These are phyloP conservation scores for Shargacucullia verbasci DNA, from an alignment of 2,888 invertebrate species.

Conservation along the genomic window DNA sequence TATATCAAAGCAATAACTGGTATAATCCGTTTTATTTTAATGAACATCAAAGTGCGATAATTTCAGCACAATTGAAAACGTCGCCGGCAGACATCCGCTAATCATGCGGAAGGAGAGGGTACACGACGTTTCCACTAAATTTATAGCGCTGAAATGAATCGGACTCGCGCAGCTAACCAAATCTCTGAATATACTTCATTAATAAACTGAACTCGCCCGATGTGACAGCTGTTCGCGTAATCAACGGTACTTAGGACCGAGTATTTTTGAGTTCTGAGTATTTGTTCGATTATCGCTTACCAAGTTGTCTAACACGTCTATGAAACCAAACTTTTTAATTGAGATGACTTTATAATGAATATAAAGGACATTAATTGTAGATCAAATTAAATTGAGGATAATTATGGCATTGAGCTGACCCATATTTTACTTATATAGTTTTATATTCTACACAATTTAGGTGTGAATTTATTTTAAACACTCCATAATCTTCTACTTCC, in stretches of 20 bases:
- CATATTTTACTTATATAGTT: too few relatives aligned
- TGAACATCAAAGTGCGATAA: slow-evolving; percentile 60
- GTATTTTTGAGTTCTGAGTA: too few relatives aligned
- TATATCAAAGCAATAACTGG: too few relatives aligned
- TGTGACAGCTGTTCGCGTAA: slow-evolving; percentile 55
- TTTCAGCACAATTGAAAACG: slow-evolving; percentile 63
- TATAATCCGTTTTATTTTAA: slow-evolving; percentile 43
- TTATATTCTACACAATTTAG: too few relatives aligned
- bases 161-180: slow-evolving; percentile 52
- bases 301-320: background rate
- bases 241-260: slow-evolving; percentile 27
- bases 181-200: slow-evolving; percentile 58
- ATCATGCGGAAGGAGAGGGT: slow-evolving; percentile 68
- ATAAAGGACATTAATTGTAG: too few relatives aligned
- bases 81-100: slow-evolving; percentile 70
- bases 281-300: background rate
- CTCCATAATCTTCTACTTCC: too few relatives aligned
- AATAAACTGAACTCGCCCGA: slow-evolving; percentile 57
- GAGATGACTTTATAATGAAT: too few relatives aligned
- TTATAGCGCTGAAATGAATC: slow-evolving; percentile 69
- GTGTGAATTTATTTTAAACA: too few relatives aligned
- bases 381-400: too few relatives aligned
- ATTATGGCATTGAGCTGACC: too few relatives aligned
- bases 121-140: slow-evolving; percentile 67
- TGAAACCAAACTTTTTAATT: too few relatives aligned